Percentiles rank a stretch among this genome's conserved stretches.
These are phyloP conservation scores for Oscheius sp. DNA, from an alignment of 1,140 invertebrate genomes.

Conservation along the genomic window DNA sequence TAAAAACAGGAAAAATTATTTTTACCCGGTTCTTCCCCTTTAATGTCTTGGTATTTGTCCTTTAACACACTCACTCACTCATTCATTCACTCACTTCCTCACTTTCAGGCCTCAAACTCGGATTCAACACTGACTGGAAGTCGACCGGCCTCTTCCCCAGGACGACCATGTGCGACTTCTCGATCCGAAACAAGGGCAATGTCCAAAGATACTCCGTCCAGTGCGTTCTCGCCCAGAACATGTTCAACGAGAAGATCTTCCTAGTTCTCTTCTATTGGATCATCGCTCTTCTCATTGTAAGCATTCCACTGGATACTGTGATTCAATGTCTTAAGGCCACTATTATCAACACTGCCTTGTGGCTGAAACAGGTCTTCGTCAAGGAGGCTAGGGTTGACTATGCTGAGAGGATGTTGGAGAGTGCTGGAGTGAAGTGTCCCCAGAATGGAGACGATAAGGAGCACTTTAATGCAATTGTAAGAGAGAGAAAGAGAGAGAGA, in stretches of 20 bases:
- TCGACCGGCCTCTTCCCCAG: conserved; percentile 50
- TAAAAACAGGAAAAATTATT: too few relatives aligned
- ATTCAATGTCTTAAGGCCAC: neutral
- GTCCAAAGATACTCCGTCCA: conserved; percentile 44
- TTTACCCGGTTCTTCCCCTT: too few relatives aligned
- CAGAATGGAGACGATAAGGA: neutral
- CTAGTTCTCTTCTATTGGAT: conserved; percentile 47
- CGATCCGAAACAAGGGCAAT: conserved; percentile 35
- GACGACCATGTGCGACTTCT: conserved; percentile 53
- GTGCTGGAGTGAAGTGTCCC: neutral
- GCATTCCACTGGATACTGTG: neutral
- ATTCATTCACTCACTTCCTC: too few relatives aligned
- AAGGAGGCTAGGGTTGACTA: neutral
- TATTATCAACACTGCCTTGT: neutral
- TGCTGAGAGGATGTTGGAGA: conserved; percentile 1
- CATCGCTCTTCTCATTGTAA: neutral
- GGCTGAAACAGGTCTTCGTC: conserved; percentile 10
- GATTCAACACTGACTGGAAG: conserved; percentile 42
- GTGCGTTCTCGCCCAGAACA: conserved; percentile 52
- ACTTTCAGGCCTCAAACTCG: conserved; percentile 14
- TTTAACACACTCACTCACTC: too few relatives aligned
- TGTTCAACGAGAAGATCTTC: conserved; percentile 57
- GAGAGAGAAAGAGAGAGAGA: neutral
- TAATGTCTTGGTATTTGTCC: too few relatives aligned
- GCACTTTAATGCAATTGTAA: neutral